Percentiles rank a stretch among this genome's conserved stretches.
These are phyloP conservation scores for Ancistrus triradiatus DNA, from an alignment of 2,113 vertebrate species.

Conservation along the genomic window DNA sequence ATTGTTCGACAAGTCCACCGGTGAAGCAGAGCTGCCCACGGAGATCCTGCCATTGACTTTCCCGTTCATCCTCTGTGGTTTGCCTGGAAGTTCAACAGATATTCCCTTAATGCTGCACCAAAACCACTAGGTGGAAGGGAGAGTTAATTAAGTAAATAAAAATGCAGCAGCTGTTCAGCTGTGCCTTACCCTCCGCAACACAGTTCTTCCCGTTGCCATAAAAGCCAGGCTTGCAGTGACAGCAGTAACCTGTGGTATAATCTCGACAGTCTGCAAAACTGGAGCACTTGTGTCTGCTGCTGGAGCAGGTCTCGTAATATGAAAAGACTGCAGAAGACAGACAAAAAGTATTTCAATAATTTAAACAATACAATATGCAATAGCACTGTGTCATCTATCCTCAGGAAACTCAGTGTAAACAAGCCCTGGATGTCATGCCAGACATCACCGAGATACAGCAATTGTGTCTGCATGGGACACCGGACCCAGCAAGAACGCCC, in stretches of 20 bases:
- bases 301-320: slow-evolving; percentile 82
- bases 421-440: too few relatives aligned
- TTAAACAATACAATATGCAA: too few relatives aligned
- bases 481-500: too few relatives aligned
- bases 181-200: slow-evolving; percentile 81
- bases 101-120: not conserved
- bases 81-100: slow-evolving; percentile 65
- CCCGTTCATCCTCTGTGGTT: slow-evolving; percentile 90
- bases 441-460: too few relatives aligned
- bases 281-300: slow-evolving; percentile 82
- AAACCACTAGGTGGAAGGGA: not conserved
- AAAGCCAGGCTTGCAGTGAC: slow-evolving; percentile 83
- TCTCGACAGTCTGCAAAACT: slow-evolving; percentile 83
- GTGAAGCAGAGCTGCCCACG: slow-evolving; percentile 72
- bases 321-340: slow-evolving; percentile 76
- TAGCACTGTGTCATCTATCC: too few relatives aligned
- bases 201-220: slow-evolving; percentile 91
- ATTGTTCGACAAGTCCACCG: slow-evolving; percentile 74
- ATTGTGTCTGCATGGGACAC: too few relatives aligned
- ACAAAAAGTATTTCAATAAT: too few relatives aligned
- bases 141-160: not conserved
- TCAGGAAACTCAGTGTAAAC: too few relatives aligned
- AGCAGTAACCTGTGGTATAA: slow-evolving; percentile 83
- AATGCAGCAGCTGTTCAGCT: not conserved
- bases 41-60: slow-evolving; percentile 83